These are phyloP conservation scores for Tachysurus fulvidraco DNA, from an alignment of 2,113 vertebrate genomes.

Conservation along the genomic window DNA sequence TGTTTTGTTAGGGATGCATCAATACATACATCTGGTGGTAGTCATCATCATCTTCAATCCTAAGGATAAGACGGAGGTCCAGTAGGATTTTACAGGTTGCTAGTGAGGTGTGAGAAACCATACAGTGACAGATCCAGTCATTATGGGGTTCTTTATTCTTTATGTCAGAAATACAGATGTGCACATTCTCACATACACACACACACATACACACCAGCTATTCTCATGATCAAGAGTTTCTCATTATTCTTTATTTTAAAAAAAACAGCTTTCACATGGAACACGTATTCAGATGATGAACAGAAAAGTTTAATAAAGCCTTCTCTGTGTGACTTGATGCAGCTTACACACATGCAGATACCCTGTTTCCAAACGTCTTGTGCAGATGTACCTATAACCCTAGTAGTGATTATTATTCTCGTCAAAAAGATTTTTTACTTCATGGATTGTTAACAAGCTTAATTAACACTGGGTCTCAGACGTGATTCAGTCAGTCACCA, in stretches of 20 bases:
- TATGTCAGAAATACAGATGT: conserved; percentile 60
- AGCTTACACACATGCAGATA: not conserved
- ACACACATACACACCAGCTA: conserved; percentile 9
- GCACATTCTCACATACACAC: not conserved
- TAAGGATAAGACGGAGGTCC: not conserved
- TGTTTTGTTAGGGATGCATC: not conserved
- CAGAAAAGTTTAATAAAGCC: not conserved
- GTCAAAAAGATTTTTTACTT: no score
- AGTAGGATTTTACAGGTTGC: not conserved
- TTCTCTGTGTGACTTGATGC: not conserved
- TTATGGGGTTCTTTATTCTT: conserved; percentile 66
- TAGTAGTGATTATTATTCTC: not conserved
- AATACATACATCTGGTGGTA: no score
- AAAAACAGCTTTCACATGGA: conserved; percentile 16
- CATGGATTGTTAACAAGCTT: no score
- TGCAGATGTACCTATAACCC: not conserved
- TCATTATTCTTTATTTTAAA: conserved; percentile 1
- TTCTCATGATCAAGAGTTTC: not conserved
- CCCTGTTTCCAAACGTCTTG: not conserved
- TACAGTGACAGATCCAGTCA: conserved; percentile 16
- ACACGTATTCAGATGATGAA: not conserved
- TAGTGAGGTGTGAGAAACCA: not conserved
- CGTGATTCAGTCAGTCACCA: no score
- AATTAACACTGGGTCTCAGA: no score
- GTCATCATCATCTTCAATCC: no score